Evolutionary conservation across 2,113 vertebrate genomes (phyloP).

Genomic region (Cricetomys ansorgei): DNA sequence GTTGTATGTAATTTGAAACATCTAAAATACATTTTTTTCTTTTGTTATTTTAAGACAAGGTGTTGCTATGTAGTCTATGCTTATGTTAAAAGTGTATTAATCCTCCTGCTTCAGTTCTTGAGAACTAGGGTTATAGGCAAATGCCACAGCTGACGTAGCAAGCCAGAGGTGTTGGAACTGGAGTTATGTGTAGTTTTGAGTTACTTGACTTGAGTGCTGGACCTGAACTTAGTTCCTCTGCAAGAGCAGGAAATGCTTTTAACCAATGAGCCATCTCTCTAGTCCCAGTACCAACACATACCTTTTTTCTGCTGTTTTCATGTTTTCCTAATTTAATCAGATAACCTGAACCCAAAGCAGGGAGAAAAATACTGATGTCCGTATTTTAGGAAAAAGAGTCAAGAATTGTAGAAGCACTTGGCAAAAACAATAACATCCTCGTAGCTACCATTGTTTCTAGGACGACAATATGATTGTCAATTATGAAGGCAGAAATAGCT

Average conservation of each 20-base stretch:
- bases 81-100: background rate
- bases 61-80: background rate
- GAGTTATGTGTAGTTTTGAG: background rate
- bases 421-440: conserved; percentile 53
- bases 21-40: background rate
- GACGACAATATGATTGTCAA: conserved; percentile 66
- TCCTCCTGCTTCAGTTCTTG: background rate
- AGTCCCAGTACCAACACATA: background rate
- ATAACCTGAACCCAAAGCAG: conserved; percentile 43
- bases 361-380: conserved; percentile 50
- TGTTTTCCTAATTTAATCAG: conserved; percentile 63
- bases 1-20: conserved; percentile 3
- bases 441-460: conserved; percentile 30
- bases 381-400: conserved; percentile 43
- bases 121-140: background rate
- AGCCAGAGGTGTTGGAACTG: background rate
- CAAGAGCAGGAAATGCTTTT: background rate
- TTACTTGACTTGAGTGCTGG: background rate
- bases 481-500: conserved; percentile 68
- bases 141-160: background rate
- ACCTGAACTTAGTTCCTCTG: background rate
- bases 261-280: background rate
- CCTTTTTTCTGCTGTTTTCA: background rate
- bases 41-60: background rate
- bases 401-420: conserved; percentile 66